Base-by-base conservation (phyloP, 2,113 vertebrate species). In the Leucosticte australis region DNA sequence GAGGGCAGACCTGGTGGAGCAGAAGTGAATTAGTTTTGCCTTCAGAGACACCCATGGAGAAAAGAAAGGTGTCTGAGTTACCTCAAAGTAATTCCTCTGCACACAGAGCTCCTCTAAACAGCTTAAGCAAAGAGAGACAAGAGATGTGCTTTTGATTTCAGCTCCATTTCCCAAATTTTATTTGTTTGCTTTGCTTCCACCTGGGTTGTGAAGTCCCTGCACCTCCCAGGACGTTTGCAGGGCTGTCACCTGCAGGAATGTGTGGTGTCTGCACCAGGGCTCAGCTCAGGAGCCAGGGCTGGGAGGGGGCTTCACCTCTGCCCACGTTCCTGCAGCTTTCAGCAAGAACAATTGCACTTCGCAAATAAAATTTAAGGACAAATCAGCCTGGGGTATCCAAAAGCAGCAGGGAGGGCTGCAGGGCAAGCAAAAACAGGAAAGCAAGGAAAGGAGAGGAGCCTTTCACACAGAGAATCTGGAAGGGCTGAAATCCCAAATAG, bases 1-100 rank as follows among this genome's bases (percentile, higher is more conserved):
- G 88, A 88, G 74, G 53, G 56, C 81, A 86, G 78, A 92, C 55
- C 82, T 84, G 91, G 71, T 65, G 77, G 80, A 94, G 92, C 89
- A 96, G 86, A 33, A 93, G 56, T 59, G 84, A 96, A 97, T 97
- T 97, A 96, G 92, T 95, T 96, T 96, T 85, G 52, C 84, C 59
- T 95, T 91, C 4, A 7, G 75, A 95, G 94, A 89, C 89, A 77
- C 53, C 62, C 77, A 87, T 2, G 1, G 80, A 90, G 95, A 83
- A 89, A 87, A 81, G 76, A 83, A 94, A 96, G 92, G 92, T 96
- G 85, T 86, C 85, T 89, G 87, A 82, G 37, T 55, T 24, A 33
- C 71, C 71, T 82, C 44, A 28, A 6, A 95, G 75, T 88, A 95
- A 95, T 88, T 92, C 59, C 39, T 87, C 67, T 69, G 81, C 81